phyloP scores from a whole-genome alignment of 2,797 vertebrate species.

The Periophthalmus magnuspinnatus region DNA sequence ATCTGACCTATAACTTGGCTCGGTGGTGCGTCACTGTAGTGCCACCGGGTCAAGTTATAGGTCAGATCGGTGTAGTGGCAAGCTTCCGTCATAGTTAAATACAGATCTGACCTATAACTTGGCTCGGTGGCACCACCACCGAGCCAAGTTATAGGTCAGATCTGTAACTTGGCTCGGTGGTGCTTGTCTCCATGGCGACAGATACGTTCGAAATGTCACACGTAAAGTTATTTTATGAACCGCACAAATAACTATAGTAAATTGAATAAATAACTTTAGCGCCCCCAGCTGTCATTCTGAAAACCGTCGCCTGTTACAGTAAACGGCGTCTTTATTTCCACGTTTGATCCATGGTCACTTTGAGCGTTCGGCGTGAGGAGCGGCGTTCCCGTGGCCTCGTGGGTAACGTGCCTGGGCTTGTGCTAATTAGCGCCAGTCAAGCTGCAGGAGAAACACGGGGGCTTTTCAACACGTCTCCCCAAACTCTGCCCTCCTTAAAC shows the following conservation, averaged over 20 bases:
- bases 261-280: no score
- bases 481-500: conserved; percentile 52
- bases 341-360: conserved; percentile 56
- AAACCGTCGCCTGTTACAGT: conserved; percentile 38
- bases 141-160: no score
- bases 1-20: not conserved
- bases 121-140: no score
- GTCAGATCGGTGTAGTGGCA: no score
- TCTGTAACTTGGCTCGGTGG: no score
- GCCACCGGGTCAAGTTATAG: no score
- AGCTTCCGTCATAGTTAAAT: no score
- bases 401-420: conserved; percentile 68
- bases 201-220: no score
- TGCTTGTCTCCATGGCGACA: no score
- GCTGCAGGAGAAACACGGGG: conserved; percentile 63
- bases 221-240: no score
- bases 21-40: no score
- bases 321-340: conserved; percentile 45
- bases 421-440: conserved; percentile 76
- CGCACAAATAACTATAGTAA: not conserved
- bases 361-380: conserved; percentile 38
- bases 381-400: conserved; percentile 61
- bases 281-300: not conserved
- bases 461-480: conserved; percentile 62
- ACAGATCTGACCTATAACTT: no score